Conservation (phyloP, 2,888 invertebrate species). For the Patella caerulea region DNA sequence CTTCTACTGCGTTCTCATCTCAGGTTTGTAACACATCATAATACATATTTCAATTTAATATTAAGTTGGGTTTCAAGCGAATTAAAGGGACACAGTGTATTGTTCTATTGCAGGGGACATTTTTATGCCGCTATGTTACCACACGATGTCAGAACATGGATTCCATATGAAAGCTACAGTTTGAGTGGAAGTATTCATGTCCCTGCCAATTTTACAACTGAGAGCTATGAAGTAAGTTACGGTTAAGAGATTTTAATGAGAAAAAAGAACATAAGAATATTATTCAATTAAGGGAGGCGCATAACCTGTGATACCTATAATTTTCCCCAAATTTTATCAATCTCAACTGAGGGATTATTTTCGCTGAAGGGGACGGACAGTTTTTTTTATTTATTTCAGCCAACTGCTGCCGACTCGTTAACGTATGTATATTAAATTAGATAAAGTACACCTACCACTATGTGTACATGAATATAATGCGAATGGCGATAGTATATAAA, state of each 20-base stretch:
- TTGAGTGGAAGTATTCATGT: constrained; percentile 16
- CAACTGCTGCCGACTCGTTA: neutral
- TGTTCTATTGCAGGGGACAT: constrained; percentile 10
- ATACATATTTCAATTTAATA: neutral
- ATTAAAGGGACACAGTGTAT: neutral
- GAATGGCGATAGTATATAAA: too few relatives aligned
- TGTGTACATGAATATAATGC: too few relatives aligned
- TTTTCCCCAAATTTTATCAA: neutral
- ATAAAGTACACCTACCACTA: too few relatives aligned
- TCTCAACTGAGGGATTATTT: neutral
- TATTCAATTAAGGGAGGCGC: too few relatives aligned
- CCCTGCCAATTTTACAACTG: constrained; percentile 10
- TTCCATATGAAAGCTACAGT: constrained; percentile 20
- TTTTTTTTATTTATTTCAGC: neutral
- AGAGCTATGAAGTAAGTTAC: constrained; percentile 22
- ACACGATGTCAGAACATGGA: constrained; percentile 32
- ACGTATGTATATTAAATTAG: neutral
- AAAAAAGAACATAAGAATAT: too few relatives aligned
- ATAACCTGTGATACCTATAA: too few relatives aligned
- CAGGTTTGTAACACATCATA: constrained; percentile 10
- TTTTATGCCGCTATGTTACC: constrained; percentile 23
- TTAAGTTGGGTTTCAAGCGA: neutral
- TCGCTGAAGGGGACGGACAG: neutral
- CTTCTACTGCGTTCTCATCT: constrained; percentile 16
- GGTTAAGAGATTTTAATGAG: too few relatives aligned